These are phyloP conservation scores for Zeus faber DNA, from an alignment of 2,113 vertebrate genomes.

Conservation along the genomic window DNA sequence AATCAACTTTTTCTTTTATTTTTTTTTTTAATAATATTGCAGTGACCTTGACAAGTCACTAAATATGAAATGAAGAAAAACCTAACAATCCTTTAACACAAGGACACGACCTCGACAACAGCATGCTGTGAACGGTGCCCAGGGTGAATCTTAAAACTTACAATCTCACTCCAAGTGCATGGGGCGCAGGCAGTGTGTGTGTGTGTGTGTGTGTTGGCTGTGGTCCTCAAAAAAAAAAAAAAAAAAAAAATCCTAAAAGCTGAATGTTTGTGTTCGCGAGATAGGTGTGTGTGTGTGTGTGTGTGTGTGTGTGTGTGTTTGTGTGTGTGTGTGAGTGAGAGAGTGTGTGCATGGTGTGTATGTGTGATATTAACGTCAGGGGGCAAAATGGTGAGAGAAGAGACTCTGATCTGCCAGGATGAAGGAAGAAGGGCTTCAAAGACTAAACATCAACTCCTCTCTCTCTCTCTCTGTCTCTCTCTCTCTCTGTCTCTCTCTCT, in stretches of 20 bases:
- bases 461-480: too few species aligned
- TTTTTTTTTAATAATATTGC: conserved; percentile 27
- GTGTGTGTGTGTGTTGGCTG: not conserved
- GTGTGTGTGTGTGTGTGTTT: conserved; percentile 20
- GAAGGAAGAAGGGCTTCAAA: conserved; percentile 59
- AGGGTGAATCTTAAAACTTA: conserved; percentile 43
- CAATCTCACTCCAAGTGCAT: not conserved
- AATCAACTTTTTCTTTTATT: conserved; percentile 48
- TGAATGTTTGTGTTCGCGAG: conserved; percentile 15
- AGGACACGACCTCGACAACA: conserved; percentile 40
- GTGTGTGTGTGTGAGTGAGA: conserved; percentile 26
- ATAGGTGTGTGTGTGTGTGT: conserved; percentile 2
- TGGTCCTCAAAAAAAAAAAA: not conserved
- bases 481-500: too few species aligned
- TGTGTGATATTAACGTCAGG: conserved; percentile 42
- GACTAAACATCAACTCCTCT: too few species aligned
- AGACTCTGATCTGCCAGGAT: conserved; percentile 63
- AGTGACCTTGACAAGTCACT: conserved; percentile 58
- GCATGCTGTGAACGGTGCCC: conserved; percentile 25
- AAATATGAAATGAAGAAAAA: conserved; percentile 47
- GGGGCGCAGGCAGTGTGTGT: conserved; percentile 8
- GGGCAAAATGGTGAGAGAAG: conserved; percentile 53
- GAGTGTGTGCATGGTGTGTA: conserved; percentile 29
- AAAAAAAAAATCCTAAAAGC: too few species aligned
- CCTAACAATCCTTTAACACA: conserved; percentile 49